These are phyloP conservation scores for Ctenochaetus hawaiiensis DNA, from an alignment of 2,797 vertebrate genomes.

Conservation along the genomic window DNA sequence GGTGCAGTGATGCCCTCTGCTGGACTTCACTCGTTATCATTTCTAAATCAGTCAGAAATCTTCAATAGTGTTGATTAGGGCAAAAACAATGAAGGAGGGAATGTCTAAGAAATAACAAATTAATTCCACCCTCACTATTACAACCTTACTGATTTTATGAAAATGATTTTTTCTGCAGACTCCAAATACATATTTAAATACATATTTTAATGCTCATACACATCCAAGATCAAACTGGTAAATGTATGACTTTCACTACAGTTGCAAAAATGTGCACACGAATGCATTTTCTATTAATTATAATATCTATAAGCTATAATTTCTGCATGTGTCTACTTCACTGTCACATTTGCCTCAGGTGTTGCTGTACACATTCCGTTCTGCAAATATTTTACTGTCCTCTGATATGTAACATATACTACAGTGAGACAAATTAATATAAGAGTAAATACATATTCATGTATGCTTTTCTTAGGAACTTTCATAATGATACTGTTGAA, in stretches of 20 bases:
- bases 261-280: too few relatives aligned
- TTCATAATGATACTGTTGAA: neutral
- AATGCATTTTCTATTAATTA: too few relatives aligned
- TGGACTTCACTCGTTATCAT: constrained; percentile 40
- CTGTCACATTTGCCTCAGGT: too few relatives aligned
- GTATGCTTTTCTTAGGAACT: neutral
- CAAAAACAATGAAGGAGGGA: too few relatives aligned
- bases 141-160: neutral
- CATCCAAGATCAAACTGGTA: too few relatives aligned
- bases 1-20: constrained; percentile 64
- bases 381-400: neutral
- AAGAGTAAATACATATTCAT: neutral
- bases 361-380: too few relatives aligned
- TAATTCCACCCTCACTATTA: too few relatives aligned
- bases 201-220: neutral
- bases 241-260: too few relatives aligned
- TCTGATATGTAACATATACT: neutral
- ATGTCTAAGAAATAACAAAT: too few relatives aligned
- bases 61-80: neutral
- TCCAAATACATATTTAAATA: constrained; percentile 1
- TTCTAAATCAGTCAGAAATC: constrained; percentile 7
- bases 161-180: neutral
- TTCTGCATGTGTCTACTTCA: too few relatives aligned
- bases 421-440: neutral
- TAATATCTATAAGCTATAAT: too few relatives aligned